phyloP scores from a whole-genome alignment of 2,888 invertebrate species.

The Alloscopus bannaensis region DNA sequence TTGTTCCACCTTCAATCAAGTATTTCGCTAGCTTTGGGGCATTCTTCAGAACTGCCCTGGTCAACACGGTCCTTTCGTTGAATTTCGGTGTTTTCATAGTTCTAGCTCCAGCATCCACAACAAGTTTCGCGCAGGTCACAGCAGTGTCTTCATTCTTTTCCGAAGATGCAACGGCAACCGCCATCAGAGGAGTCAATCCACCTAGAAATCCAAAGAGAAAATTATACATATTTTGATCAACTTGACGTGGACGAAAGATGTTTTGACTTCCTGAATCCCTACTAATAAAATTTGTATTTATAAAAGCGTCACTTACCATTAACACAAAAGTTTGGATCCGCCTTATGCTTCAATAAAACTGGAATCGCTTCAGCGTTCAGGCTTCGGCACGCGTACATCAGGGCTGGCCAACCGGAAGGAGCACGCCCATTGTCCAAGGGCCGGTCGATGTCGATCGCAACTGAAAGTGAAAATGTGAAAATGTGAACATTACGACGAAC shows the following conservation, averaged over 20 bases:
- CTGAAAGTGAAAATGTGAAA: background rate
- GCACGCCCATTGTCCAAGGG: background rate
- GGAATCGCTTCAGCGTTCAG: constrained; percentile 10
- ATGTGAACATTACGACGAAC: no score
- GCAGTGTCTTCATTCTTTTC: background rate
- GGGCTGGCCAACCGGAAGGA: constrained; percentile 4
- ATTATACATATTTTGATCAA: background rate
- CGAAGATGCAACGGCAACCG: background rate
- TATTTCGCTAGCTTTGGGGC: background rate
- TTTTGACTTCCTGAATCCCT: no score
- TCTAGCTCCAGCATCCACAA: background rate
- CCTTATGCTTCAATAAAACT: background rate
- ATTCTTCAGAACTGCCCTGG: constrained; percentile 9
- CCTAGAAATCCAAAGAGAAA: background rate
- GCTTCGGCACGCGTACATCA: constrained; percentile 20
- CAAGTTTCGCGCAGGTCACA: background rate
- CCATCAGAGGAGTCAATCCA: constrained; percentile 23
- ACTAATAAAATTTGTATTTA: no score
- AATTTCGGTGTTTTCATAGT: background rate
- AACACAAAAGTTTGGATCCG: constrained; percentile 11
- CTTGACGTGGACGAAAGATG: no score
- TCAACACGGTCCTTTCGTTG: constrained; percentile 8
- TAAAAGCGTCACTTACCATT: constrained; percentile 12
- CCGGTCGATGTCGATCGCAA: background rate
- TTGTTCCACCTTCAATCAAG: background rate